phyloP scores from a whole-genome alignment of 2,113 vertebrate species.

The Lamprotornis superbus region DNA sequence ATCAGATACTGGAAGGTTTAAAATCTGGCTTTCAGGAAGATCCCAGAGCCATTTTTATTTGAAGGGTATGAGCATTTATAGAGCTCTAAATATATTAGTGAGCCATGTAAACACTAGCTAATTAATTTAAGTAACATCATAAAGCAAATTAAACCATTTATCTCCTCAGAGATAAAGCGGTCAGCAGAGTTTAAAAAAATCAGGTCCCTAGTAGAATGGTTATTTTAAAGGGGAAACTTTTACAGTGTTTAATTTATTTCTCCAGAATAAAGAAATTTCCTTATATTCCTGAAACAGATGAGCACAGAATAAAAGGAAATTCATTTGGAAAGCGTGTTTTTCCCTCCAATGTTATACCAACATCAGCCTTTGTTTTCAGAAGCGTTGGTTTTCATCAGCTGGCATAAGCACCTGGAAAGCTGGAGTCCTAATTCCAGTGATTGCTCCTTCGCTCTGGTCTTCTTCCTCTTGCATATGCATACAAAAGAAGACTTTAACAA shows the following conservation, averaged over 20 bases:
- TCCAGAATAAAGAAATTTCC: not conserved
- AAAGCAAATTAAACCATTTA: constrained; percentile 1
- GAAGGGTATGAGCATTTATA: not conserved
- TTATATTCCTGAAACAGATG: not conserved
- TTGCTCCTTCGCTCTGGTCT: not conserved
- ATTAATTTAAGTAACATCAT: not conserved
- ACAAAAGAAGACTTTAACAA: not conserved
- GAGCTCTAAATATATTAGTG: not conserved
- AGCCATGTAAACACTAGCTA: not conserved
- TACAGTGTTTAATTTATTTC: not conserved
- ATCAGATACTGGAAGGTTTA: not conserved
- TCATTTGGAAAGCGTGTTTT: not conserved
- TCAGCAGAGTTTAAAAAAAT: not conserved
- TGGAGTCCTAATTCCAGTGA: not conserved
- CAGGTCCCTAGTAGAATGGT: not conserved
- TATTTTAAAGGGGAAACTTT: not conserved
- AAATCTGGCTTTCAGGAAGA: not conserved
- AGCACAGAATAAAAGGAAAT: not conserved
- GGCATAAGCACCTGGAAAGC: not conserved
- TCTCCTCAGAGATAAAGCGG: not conserved
- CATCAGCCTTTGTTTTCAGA: not conserved
- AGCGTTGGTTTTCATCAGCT: not conserved
- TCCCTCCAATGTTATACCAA: not conserved
- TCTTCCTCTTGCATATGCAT: not conserved
- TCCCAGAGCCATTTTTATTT: not conserved